Evolutionary conservation across 64 coral and sea anemone genomes (phyloP).

Genomic region (Pocillopora verrucosa): DNA sequence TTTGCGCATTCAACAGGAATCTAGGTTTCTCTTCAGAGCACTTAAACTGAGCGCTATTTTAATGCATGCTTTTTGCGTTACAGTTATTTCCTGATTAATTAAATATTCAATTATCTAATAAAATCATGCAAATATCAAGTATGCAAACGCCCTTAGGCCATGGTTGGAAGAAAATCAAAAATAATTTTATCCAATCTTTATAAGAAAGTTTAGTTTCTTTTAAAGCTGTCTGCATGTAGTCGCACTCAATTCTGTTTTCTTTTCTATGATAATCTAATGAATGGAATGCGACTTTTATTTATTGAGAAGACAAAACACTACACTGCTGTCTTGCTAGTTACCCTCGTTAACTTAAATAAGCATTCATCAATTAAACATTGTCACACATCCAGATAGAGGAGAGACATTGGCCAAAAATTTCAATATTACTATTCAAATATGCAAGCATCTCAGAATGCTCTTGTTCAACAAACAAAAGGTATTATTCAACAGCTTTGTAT

Average conservation of each 20-base stretch:
- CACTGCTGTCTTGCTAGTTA: not conserved
- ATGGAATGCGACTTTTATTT: slow-evolving; percentile 24
- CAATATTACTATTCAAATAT: no score
- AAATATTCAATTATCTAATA: no score
- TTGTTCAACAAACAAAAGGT: not conserved
- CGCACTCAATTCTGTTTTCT: not conserved
- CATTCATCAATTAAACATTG: not conserved
- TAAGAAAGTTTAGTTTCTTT: not conserved
- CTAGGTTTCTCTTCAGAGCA: no score
- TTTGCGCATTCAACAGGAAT: no score
- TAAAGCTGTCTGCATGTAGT: not conserved
- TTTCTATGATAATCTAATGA: not conserved
- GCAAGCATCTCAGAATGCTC: not conserved
- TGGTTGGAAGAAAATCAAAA: no score
- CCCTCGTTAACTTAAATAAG: slow-evolving; percentile 25
- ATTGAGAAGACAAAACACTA: slow-evolving; percentile 10
- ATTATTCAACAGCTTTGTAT: not conserved
- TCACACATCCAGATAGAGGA: not conserved
- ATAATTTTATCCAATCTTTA: no score
- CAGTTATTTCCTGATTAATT: no score
- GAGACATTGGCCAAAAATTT: not conserved
- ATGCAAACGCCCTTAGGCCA: no score
- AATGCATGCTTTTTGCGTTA: no score
- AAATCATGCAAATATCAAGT: no score
- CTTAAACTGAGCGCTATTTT: no score